These are phyloP conservation scores for Chromis chromis DNA, from an alignment of 2,797 vertebrate species.

Conservation along the genomic window DNA sequence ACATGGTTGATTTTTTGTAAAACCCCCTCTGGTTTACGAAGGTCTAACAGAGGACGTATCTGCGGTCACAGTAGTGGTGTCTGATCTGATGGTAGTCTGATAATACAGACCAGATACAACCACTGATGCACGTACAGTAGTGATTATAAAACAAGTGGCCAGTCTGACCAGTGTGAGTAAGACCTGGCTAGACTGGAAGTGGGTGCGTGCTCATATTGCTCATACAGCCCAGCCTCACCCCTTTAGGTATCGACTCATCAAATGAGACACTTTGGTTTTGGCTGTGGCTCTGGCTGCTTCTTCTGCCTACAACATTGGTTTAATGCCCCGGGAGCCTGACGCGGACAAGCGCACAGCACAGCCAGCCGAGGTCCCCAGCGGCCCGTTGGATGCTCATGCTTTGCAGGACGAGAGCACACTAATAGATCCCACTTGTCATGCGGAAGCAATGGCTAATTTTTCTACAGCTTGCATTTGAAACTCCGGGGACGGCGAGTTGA, in stretches of 20 bases:
- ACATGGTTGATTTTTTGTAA: neutral
- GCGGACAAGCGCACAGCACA: constrained; percentile 71
- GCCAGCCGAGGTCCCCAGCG: constrained; percentile 71
- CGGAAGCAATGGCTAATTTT: constrained; percentile 85
- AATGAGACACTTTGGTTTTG: constrained; percentile 59
- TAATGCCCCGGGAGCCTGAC: constrained; percentile 73
- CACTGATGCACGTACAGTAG: constrained; percentile 2
- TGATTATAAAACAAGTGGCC: constrained; percentile 30
- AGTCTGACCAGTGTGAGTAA: constrained; percentile 48
- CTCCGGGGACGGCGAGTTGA: constrained; percentile 77
- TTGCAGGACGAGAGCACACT: constrained; percentile 79
- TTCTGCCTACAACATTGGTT: constrained; percentile 67
- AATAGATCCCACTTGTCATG: constrained; percentile 87
- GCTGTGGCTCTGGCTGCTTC: constrained; percentile 45
- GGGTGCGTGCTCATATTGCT: constrained; percentile 31
- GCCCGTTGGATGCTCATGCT: constrained; percentile 76
- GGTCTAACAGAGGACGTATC: neutral
- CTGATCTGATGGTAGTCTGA: neutral
- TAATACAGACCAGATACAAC: neutral
- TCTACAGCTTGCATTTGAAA: constrained; percentile 83
- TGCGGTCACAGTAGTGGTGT: neutral
- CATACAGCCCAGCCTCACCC: constrained; percentile 35
- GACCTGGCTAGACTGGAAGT: constrained; percentile 40
- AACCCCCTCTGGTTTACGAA: neutral
- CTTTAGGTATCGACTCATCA: constrained; percentile 70